Conservation (phyloP, 2,888 invertebrate genomes). For the Ariolimax columbianus region DNA sequence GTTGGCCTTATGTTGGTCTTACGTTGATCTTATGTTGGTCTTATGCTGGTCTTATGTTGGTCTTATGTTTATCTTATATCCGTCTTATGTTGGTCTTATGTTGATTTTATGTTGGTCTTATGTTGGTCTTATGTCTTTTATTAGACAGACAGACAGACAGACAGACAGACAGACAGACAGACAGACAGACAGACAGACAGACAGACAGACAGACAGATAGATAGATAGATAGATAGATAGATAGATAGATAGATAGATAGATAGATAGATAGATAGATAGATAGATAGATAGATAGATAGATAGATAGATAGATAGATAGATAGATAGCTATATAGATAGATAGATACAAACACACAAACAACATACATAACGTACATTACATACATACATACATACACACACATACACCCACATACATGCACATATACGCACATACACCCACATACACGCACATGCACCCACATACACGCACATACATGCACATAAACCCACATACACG, state of each 20-base stretch:
- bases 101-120: too few species aligned
- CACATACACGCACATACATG: conserved; percentile 36
- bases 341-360: too few species aligned
- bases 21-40: too few species aligned
- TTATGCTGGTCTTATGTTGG: too few species aligned
- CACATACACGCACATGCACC: conserved; percentile 34
- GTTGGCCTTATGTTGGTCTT: too few species aligned
- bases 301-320: conserved; percentile 20
- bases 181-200: background rate
- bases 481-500: too few species aligned
- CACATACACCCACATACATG: conserved; percentile 17
- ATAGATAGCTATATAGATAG: too few species aligned
- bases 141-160: background rate
- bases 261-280: background rate
- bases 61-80: too few species aligned
- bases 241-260: background rate
- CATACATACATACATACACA: conserved; percentile 35
- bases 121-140: too few species aligned
- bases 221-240: background rate
- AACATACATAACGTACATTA: too few species aligned
- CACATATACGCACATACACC: conserved; percentile 17
- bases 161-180: background rate
- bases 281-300: background rate
- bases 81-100: too few species aligned
- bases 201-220: background rate